Evolutionary conservation across 2,113 vertebrate genomes (phyloP), one percentile per base, ranked within the genome.

Genomic region (Odontesthes bonariensis): DNA sequence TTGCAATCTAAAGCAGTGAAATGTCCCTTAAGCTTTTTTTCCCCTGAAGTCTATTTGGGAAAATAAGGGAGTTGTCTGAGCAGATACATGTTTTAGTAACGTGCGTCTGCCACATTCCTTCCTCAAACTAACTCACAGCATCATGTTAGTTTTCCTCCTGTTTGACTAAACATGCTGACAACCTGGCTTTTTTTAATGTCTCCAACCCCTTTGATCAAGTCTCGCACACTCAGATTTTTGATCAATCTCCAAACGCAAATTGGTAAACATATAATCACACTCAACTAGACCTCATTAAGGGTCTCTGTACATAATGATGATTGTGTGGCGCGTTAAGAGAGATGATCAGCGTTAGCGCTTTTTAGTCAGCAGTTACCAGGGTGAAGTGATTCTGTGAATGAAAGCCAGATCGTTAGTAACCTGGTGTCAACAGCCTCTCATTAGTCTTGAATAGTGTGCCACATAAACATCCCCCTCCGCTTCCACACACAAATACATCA

Each of bases 361-460:
- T 76, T 85, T 85, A 81, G 69, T 55, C 13, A 19, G 55, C 40
- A 59, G 87, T 85, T 72, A 79, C 75, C 61, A 32, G 58, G 70
- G 78, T 76, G 79, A 85, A 74, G 62, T 46, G 19, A 35, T 59
- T 73, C 61, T 74, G 76, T 82, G 83, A 85, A 82, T 80, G 77
- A 87, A 69, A 86, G 77, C 58, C 69, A 69, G 65, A 73, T 88
- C 82, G 59, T 92, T 92, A 87, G 87, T 81, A 89, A 79, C 69
- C 31, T 69, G 79, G 88, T 93, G 90, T 89, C 90, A 92, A 83
- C 77, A 85, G 79, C 75, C 76, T 71, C 78, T 91, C 87, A 91
- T 90, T 91, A 92, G 82, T 53, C 63, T 72, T 40, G 17, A 27
- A 79, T 72, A 68, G 69, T 44, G 73, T 42, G 70, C 64, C 66